A percentile compares a stretch with the other conserved stretches of the same genome.
Conservation (phyloP, 2,797 vertebrate genomes). For the Channallabes apus region DNA sequence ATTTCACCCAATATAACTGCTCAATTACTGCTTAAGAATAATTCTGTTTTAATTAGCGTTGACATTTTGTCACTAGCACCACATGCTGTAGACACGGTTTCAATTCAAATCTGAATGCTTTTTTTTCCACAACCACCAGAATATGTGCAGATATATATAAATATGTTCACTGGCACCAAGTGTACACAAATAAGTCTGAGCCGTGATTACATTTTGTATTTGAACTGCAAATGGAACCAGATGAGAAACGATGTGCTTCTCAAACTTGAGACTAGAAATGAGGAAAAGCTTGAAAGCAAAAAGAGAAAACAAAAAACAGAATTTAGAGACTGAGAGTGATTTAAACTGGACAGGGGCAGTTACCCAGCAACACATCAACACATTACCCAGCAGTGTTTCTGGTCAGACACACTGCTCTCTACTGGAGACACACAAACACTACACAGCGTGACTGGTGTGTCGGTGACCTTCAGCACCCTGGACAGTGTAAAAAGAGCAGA, state of each 20-base stretch:
- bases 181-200: neutral
- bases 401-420: slow-evolving; percentile 6
- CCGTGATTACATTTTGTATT: neutral
- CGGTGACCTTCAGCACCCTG: slow-evolving; percentile 34
- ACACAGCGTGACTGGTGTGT: slow-evolving; percentile 5
- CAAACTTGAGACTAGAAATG: neutral
- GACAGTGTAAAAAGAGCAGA: slow-evolving; percentile 2
- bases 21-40: neutral
- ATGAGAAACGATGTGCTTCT: slow-evolving; percentile 13
- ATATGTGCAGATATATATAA: neutral
- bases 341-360: slow-evolving; percentile 27
- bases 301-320: neutral
- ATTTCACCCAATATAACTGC: neutral
- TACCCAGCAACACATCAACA: slow-evolving; percentile 40
- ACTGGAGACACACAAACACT: neutral
- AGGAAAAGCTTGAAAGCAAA: neutral
- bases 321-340: slow-evolving; percentile 1
- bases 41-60: neutral
- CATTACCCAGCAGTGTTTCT: neutral
- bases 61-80: neutral
- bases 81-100: neutral
- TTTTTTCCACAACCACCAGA: too few relatives aligned
- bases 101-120: neutral
- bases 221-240: neutral
- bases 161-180: neutral